Evolutionary conservation across 92 coral and sea anemone species (phyloP).

Genomic region (Siderastrea siderea): DNA sequence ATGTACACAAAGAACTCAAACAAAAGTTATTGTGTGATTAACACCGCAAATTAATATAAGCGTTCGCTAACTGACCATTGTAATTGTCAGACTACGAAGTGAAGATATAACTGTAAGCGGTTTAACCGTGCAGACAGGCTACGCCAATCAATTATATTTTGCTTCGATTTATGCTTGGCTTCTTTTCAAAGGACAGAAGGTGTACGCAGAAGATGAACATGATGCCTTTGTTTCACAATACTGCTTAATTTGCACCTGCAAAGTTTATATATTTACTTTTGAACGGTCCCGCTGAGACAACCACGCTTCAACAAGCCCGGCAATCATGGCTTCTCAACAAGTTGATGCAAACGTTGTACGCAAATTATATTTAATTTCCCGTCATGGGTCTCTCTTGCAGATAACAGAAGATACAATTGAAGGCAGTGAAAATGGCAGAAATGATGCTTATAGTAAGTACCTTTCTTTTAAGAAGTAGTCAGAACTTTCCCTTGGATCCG

Average conservation of each 20-base stretch:
- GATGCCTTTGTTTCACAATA: not conserved
- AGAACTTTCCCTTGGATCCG: not conserved
- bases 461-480: not conserved
- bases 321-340: slow-evolving; percentile 25
- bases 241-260: not conserved
- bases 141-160: too few species aligned
- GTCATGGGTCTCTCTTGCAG: slow-evolving; percentile 42
- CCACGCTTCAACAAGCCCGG: not conserved
- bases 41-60: not conserved
- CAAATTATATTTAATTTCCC: slow-evolving; percentile 22
- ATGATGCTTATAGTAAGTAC: slow-evolving; percentile 28
- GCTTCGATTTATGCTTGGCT: not conserved
- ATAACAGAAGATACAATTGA: slow-evolving; percentile 39
- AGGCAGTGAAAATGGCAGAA: not conserved
- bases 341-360: slow-evolving; percentile 9
- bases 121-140: too few species aligned
- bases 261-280: not conserved
- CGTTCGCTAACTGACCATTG: not conserved
- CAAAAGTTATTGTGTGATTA: not conserved
- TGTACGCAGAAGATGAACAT: not conserved
- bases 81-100: not conserved
- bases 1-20: not conserved
- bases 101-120: too few species aligned
- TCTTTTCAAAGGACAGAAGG: not conserved
- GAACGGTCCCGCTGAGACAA: not conserved